Conservation (phyloP, 2,797 vertebrate genomes). For the Mareca strepera region DNA sequence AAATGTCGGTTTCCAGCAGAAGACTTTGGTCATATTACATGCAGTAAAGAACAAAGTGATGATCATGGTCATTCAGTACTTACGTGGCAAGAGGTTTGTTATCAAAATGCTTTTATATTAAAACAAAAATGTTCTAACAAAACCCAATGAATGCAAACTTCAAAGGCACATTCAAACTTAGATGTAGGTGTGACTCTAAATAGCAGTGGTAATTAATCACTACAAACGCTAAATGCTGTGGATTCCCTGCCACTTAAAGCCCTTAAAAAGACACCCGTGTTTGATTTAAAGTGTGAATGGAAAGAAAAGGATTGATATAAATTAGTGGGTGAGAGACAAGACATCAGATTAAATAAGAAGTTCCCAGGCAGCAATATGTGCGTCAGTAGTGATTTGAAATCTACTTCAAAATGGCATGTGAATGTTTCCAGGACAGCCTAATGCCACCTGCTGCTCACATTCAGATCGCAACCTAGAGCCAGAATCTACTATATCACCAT, state of each 20-base stretch:
- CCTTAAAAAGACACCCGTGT: background rate
- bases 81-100: background rate
- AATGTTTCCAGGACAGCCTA: background rate
- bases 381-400: background rate
- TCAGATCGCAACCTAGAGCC: background rate
- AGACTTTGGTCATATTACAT: background rate
- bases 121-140: background rate
- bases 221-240: background rate
- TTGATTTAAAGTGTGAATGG: constrained; percentile 28
- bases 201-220: constrained; percentile 31
- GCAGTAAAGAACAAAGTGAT: background rate
- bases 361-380: background rate
- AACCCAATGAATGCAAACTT: background rate
- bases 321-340: constrained; percentile 7
- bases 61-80: background rate
- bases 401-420: background rate
- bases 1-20: background rate
- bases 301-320: constrained; percentile 33
- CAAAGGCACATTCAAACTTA: background rate
- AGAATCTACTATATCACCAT: background rate
- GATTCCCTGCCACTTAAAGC: background rate
- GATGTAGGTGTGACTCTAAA: constrained; percentile 2
- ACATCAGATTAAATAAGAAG: background rate
- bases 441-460: background rate
- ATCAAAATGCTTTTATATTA: background rate